Evolutionary conservation across 2,888 invertebrate species (phyloP), one percentile per base, ranked within the genome.

Genomic region (Eupelmus urozonus): DNA sequence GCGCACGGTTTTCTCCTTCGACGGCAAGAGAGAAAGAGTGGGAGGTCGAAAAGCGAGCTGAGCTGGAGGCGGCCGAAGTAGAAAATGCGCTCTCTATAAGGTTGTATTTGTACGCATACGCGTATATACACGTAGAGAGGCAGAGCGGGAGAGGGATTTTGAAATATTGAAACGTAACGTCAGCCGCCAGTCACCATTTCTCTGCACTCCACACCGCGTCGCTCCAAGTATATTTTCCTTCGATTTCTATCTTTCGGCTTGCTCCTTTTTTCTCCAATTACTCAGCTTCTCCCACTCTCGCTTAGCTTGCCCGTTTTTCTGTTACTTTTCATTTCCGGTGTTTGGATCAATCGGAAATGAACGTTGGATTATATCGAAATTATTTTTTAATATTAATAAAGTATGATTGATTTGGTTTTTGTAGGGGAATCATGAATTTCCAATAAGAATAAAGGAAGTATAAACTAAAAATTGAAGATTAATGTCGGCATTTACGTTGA

Each of bases 131-230:
- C n/a, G n/a, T n/a, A n/a, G n/a, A n/a, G n/a, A n/a, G n/a, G n/a
- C n/a, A n/a, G n/a, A n/a, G n/a, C n/a, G n/a, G 76, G 69, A 79
- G 74, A 79, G 74, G 82, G 82, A 84, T 84, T 85, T 82, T 85
- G 85, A 86, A 87, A 88, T 87, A 87, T 87, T 87, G 85, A 87
- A 87, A 85, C 81, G 84, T 82, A 80, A 85, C 83, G 82, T 84
- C 82, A 76, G 60, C 63, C 82, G 79, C 77, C 77, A 76, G 80
- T 80, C 80, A 40, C 57, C 60, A 23, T 76, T 53, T 71, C 76
- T 55, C 53, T 51, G 4, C 18, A 13, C 29, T 49, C 29, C 1
- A 3, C 27, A 16, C 2, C 27, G 45, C 34, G 11, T 63, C 34
- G 3, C 13, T 49, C 7, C 62, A 9, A 4, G 2, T 42, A 42